A percentile compares a stretch with the other conserved stretches of the same genome.
These are phyloP conservation scores for Oscheius sp. DNA, from an alignment of 2,888 invertebrate species.

Conservation along the genomic window DNA sequence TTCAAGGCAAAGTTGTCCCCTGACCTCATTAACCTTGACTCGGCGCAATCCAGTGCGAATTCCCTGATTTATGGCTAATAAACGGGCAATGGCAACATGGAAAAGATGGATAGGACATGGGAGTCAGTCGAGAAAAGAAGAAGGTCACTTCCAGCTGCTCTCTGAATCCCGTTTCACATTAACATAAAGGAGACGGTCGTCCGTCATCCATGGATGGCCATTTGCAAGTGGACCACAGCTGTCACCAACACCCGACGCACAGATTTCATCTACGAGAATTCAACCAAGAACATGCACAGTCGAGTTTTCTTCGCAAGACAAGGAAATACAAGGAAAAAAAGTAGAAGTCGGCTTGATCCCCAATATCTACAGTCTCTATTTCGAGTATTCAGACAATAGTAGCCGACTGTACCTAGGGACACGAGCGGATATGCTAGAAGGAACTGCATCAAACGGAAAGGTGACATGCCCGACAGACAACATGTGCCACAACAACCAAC, in stretches of 20 bases:
- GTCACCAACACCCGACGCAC: constrained; percentile 34
- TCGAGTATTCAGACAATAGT: neutral
- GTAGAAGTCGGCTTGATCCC: no score
- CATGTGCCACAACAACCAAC: no score
- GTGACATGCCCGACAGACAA: no score
- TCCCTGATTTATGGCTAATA: constrained; percentile 37
- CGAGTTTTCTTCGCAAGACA: neutral
- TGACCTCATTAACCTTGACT: constrained; percentile 41
- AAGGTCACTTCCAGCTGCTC: neutral
- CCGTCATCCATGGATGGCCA: constrained; percentile 27
- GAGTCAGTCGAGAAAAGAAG: neutral
- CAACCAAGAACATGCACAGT: neutral
- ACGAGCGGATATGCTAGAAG: no score
- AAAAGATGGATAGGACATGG: constrained; percentile 10
- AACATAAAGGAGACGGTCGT: constrained; percentile 28
- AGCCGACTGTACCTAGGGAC: neutral
- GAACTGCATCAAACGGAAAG: no score
- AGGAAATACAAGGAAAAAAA: no score
- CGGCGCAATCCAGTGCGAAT: constrained; percentile 28
- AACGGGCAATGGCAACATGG: constrained; percentile 19
- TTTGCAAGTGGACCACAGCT: constrained; percentile 35
- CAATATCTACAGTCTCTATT: neutral
- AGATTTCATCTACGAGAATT: constrained; percentile 30
- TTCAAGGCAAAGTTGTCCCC: constrained; percentile 8
- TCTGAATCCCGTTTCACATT: constrained; percentile 27